Evolutionary conservation across 2,113 vertebrate genomes (phyloP).

Genomic region (Synodontis membranacea): DNA sequence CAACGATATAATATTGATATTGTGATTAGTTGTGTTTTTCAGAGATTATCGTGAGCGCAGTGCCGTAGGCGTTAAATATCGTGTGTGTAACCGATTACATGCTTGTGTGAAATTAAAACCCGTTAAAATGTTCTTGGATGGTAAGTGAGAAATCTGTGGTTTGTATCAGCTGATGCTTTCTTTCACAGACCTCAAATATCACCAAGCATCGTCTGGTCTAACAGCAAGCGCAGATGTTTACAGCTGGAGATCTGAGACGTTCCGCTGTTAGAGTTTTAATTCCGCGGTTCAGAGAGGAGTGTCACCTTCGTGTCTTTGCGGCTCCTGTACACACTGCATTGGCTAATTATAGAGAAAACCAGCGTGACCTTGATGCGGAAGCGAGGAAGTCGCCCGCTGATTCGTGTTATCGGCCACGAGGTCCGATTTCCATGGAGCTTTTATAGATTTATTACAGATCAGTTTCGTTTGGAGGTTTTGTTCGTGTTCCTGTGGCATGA

Average conservation of each 20-base stretch:
- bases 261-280: neutral
- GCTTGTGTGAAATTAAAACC: neutral
- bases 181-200: neutral
- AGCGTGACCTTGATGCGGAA: neutral
- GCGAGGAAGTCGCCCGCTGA: neutral
- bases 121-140: neutral
- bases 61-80: no score
- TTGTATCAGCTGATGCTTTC: neutral
- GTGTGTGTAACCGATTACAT: neutral
- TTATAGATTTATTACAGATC: neutral
- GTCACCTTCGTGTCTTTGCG: slow-evolving; percentile 26
- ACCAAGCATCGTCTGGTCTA: neutral
- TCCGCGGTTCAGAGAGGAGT: neutral
- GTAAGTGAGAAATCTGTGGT: neutral
- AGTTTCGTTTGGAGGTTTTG: neutral
- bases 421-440: neutral
- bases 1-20: no score
- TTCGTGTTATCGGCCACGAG: neutral
- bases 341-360: slow-evolving; percentile 36
- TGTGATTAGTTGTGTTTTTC: no score
- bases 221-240: neutral
- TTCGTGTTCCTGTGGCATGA: neutral
- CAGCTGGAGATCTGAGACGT: neutral
- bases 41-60: no score
- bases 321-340: neutral